These are phyloP conservation scores for Stomatorhinus walkeri DNA, from an alignment of 2,797 vertebrate species.

Conservation along the genomic window DNA sequence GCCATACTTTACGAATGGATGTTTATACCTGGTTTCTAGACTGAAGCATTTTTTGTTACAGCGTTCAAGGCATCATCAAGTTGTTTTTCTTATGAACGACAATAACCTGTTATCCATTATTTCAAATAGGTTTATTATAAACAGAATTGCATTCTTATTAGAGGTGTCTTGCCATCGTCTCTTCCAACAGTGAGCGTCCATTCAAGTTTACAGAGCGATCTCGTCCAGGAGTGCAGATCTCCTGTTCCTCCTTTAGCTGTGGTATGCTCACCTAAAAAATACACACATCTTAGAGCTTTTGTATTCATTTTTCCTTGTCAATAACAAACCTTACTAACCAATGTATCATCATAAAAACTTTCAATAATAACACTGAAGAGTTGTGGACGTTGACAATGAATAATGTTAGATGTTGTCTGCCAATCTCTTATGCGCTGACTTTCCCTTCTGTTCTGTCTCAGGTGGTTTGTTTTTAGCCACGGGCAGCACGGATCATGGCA, in stretches of 20 bases:
- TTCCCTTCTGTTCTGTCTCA: slow-evolving; percentile 38
- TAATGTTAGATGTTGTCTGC: background rate
- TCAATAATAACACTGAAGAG: background rate
- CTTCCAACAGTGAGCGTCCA: slow-evolving; percentile 70
- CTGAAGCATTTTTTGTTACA: background rate
- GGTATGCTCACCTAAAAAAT: slow-evolving; percentile 58
- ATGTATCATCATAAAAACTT: background rate
- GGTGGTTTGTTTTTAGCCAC: slow-evolving; percentile 98
- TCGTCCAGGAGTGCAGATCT: slow-evolving; percentile 91
- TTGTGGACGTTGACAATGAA: background rate
- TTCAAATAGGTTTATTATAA: background rate
- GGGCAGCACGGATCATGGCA: slow-evolving; percentile 91
- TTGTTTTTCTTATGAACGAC: background rate
- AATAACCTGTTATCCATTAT: background rate
- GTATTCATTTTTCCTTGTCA: background rate
- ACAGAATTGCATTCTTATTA: background rate
- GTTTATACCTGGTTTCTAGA: background rate
- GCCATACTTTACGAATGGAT: background rate
- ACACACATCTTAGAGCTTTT: background rate
- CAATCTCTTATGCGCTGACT: background rate
- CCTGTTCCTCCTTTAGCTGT: slow-evolving; percentile 91
- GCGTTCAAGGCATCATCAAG: background rate
- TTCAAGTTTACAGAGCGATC: slow-evolving; percentile 93
- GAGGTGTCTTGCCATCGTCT: background rate
- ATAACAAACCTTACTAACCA: background rate